Conservation (phyloP, 2,113 vertebrate species). For the Nasalis larvatus region DNA sequence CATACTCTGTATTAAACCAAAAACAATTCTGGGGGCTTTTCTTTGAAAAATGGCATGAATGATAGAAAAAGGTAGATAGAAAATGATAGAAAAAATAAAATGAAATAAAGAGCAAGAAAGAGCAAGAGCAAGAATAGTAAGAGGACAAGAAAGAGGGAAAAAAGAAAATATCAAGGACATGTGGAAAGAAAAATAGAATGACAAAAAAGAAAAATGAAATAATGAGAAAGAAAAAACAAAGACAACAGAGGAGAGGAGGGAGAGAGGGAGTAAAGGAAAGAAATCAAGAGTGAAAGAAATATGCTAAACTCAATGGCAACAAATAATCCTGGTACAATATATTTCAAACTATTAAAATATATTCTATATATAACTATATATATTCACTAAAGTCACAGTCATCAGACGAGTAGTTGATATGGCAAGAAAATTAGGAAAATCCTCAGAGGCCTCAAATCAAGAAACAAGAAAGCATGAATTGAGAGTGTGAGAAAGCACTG, state of each 20-base stretch:
- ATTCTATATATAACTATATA: not conserved
- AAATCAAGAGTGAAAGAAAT: not conserved
- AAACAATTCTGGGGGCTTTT: not conserved
- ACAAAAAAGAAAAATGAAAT: conserved; percentile 13
- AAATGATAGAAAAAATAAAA: not conserved
- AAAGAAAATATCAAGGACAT: not conserved
- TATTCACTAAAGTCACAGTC: not conserved
- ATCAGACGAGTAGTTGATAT: not conserved
- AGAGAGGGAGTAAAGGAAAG: not conserved
- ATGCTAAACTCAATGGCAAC: not conserved
- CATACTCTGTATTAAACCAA: not conserved
- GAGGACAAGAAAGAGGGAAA: not conserved
- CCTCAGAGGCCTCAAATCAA: not conserved
- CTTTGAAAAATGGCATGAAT: conserved; percentile 24
- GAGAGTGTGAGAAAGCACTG: not conserved
- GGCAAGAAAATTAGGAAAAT: not conserved
- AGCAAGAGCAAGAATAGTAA: conserved; percentile 2
- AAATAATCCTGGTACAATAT: not conserved
- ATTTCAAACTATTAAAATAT: not conserved
- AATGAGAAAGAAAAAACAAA: not conserved
- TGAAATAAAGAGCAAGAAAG: not conserved
- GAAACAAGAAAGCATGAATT: not conserved
- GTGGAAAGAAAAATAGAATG: not conserved
- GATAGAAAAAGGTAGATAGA: not conserved
- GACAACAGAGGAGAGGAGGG: not conserved